Base-by-base conservation (phyloP, 2,888 invertebrate species). In the Itoplectis maculator region DNA sequence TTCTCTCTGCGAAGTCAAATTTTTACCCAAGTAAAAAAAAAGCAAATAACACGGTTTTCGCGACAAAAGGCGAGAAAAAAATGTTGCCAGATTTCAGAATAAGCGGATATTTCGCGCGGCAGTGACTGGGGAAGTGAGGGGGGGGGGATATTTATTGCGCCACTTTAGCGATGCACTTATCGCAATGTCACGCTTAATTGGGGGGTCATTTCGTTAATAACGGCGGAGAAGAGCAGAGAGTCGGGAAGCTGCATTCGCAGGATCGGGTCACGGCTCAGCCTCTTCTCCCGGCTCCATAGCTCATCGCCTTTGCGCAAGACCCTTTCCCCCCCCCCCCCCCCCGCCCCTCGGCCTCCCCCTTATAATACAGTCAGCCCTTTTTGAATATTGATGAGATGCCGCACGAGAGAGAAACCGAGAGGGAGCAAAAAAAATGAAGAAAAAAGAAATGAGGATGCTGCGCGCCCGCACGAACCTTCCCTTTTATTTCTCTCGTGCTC, bases 371-470 rank as follows among this genome's bases (percentile, higher is more conserved):
- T 9, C 40, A 59, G 35, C 51, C 54, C 51, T 70, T 65, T 84
- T 84, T 85, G 89, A 88, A 89, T 89, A 89, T 89, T 88, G 88
- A 89, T 88, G 89, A 89, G 88, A 84, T 73, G 78, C 70, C 66
- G 73, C 78, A 82, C 7, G 20, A 7, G 45, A 2, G 45, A 65
- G 15, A 23, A 23, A 45, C 20, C 20, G 20, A 59, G 20, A 42
- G 18, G 20, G 42, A 42, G 20, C 1, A 8, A 8, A 23, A 20
- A 54, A 54, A 15, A 49, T 4, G 15, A 15, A 49, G 15, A 15
- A 54, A 20, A 20, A 8, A 18, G 11, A 18, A 54, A 13, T 5
- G 15, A 4, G 37, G 18, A 15, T 4, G 20, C n/a, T 59, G 9
- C 59, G 6, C 37, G 59, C 59, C 18, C 13, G 59, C 37, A 61